Evolutionary conservation across 2,113 vertebrate genomes (phyloP).

Genomic region (Acrocephalus kingi): DNA sequence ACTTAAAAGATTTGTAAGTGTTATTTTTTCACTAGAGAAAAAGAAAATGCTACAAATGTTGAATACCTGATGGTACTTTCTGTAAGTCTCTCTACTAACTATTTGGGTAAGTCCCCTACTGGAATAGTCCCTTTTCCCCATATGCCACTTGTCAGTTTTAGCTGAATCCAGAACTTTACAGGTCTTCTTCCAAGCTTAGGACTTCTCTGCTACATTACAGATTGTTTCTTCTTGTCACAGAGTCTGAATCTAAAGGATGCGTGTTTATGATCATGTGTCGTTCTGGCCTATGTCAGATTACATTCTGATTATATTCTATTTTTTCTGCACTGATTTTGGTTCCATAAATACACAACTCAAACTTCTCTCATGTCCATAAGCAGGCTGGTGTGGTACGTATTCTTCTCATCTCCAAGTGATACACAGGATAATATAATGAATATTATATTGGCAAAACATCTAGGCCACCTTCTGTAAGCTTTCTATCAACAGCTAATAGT

Average conservation of each 20-base stretch:
- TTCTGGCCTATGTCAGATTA: not conserved
- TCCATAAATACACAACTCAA: not conserved
- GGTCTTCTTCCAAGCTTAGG: not conserved
- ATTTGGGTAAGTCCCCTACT: not conserved
- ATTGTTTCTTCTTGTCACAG: not conserved
- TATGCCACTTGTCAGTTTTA: not conserved
- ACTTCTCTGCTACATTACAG: not conserved
- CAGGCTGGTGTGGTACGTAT: not conserved
- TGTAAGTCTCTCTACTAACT: not conserved
- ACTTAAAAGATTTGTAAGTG: not conserved
- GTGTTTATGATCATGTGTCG: fast-evolving
- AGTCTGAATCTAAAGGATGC: not conserved
- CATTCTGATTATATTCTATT: not conserved
- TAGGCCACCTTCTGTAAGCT: not conserved
- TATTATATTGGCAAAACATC: not conserved
- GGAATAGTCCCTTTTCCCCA: not conserved
- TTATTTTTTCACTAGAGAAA: not conserved
- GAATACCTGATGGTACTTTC: not conserved
- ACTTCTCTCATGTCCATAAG: not conserved
- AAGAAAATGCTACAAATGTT: not conserved
- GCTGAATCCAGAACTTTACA: not conserved
- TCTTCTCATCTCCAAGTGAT: not conserved
- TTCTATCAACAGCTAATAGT: not conserved
- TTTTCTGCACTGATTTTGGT: not conserved
- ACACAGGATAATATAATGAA: not conserved